Evolutionary conservation across 1,140 invertebrate genomes (phyloP).

Genomic region (Harlomillsia oculata): DNA sequence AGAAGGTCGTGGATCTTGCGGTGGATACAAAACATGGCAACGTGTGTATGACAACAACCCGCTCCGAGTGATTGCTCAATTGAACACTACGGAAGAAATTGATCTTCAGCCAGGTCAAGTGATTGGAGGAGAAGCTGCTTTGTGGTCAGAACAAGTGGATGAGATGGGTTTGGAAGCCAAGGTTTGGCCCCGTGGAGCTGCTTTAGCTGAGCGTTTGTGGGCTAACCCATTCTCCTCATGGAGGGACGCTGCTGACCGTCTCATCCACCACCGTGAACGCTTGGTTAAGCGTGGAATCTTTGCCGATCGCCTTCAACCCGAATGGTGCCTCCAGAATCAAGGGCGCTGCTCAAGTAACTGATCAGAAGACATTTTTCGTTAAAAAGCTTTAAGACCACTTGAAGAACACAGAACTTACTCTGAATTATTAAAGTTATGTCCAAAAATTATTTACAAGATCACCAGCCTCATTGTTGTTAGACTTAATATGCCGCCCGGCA

Average conservation of each 20-base stretch:
- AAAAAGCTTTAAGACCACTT: too few relatives aligned
- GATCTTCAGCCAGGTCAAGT: constrained; percentile 36
- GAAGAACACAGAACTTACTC: too few relatives aligned
- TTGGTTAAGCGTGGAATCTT: constrained; percentile 37
- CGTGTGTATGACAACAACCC: constrained; percentile 39
- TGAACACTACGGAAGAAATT: constrained; percentile 34
- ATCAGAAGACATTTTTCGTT: too few relatives aligned
- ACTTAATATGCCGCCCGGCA: too few relatives aligned
- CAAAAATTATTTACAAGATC: too few relatives aligned
- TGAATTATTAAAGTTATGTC: too few relatives aligned
- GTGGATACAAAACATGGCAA: constrained; percentile 40
- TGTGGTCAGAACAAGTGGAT: constrained; percentile 39
- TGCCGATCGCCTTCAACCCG: constrained; percentile 39
- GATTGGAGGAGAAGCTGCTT: constrained; percentile 38
- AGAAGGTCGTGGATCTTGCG: constrained; percentile 37
- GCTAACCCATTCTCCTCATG: constrained; percentile 38
- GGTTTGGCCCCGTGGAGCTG: constrained; percentile 37
- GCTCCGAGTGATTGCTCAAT: constrained; percentile 35
- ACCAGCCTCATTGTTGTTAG: too few relatives aligned
- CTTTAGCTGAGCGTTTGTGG: constrained; percentile 40
- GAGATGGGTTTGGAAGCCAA: constrained; percentile 36
- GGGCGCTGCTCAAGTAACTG: constrained; percentile 36
- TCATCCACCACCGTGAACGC: constrained; percentile 39
- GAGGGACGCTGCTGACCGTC: constrained; percentile 37
- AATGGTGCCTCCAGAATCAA: constrained; percentile 40